Conservation (phyloP, 1,140 invertebrate genomes). For the Drosophila murphyi region DNA sequence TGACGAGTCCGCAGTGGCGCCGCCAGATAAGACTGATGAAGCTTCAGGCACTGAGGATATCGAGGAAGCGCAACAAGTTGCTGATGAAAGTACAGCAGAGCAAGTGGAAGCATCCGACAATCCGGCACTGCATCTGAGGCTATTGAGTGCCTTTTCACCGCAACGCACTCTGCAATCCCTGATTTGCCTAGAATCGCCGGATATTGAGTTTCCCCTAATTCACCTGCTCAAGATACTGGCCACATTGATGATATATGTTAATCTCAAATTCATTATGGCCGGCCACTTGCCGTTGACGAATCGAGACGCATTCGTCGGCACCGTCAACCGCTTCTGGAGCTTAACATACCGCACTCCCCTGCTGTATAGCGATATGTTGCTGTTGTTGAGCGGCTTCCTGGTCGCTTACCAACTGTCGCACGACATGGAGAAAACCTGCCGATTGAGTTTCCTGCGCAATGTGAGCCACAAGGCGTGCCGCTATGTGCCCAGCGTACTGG, state of each 20-base stretch:
- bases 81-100: slow-evolving; percentile 1
- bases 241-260: slow-evolving; percentile 87
- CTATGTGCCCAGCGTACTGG: slow-evolving; percentile 88
- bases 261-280: slow-evolving; percentile 87
- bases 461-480: slow-evolving; percentile 87
- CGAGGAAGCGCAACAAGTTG: neutral
- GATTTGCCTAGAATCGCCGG: slow-evolving; percentile 30
- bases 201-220: slow-evolving; percentile 82
- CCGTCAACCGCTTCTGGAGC: slow-evolving; percentile 86
- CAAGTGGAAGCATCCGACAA: neutral
- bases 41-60: slow-evolving; percentile 8
- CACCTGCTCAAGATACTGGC: slow-evolving; percentile 87
- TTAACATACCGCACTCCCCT: slow-evolving; percentile 87
- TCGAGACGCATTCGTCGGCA: slow-evolving; percentile 87
- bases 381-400: slow-evolving; percentile 88
- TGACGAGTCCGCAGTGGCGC: neutral
- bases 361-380: slow-evolving; percentile 88
- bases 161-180: slow-evolving; percentile 80
- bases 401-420: slow-evolving; percentile 87
- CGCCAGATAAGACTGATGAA: slow-evolving; percentile 1
- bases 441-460: slow-evolving; percentile 86
- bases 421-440: slow-evolving; percentile 85
- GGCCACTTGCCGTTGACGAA: slow-evolving; percentile 87
- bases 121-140: slow-evolving; percentile 56
- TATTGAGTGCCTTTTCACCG: slow-evolving; percentile 85